Base-by-base conservation (phyloP, 2,888 invertebrate species). In the Criorhina ranunculi region DNA sequence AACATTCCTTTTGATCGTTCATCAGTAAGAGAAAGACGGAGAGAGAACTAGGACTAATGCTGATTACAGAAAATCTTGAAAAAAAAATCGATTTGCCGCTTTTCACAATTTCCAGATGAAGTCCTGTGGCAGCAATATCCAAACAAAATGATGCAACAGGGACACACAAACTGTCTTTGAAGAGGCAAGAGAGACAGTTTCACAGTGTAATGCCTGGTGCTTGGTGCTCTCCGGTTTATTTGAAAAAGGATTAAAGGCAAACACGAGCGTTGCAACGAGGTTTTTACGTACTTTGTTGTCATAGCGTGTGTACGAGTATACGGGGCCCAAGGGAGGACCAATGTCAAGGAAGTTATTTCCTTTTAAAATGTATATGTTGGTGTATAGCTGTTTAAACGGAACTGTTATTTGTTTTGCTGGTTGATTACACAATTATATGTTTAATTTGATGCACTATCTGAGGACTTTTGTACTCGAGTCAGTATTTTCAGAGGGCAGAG, bases 181-280 rank as follows among this genome's bases (percentile, higher is more conserved):
- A 31, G 31, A 29, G 51, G n/a, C 51, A 29, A n/a, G n/a, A 29
- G 8, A 24, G 24, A 2, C n/a, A 29, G 24, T 24, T 49, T 24
- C 11, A 5, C 24, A 4, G 24, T 24, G 49, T 24, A 4, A 4
- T 24, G 49, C n/a, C n/a, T 1, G 19, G 24, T 44, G 29, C 29
- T 46, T 12, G 51, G 11, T 31, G 12, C 12, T 29, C 24, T n/a
- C 29, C 7, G 12, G 5, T 51, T 51, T 29, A 31, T 51, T 51
- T 51, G 29, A 51, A 31, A 51, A 51, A 51, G 51, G 51, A 51
- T 51, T 51, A 51, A 51, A 51, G n/a, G 12, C 31, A 51, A 51
- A 51, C 51, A 51, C 51, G 49, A 49, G 49, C 49, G 2, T 7
- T 29, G n/a, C 24, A 19, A n/a, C 6, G 29, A 19, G 3, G 6